Evolutionary conservation across 1,140 invertebrate genomes (phyloP).

Genomic region (Caerostris darwini): DNA sequence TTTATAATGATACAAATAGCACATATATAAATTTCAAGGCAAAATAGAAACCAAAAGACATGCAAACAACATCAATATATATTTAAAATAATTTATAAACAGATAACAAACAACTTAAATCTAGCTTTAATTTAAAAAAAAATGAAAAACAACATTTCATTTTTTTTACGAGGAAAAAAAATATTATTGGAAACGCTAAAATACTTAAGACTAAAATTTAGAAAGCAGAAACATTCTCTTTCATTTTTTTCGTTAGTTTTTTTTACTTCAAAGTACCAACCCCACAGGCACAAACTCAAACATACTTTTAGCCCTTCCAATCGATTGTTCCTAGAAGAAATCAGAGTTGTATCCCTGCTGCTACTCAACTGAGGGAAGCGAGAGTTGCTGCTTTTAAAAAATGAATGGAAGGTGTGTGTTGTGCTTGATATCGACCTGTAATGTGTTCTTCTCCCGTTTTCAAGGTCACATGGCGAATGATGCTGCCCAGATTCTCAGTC

Average conservation of each 20-base stretch:
- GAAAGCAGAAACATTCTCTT: neutral
- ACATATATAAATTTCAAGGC: too few relatives aligned
- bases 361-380: neutral
- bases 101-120: neutral
- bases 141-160: neutral
- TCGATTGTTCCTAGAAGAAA: neutral
- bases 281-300: neutral
- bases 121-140: neutral
- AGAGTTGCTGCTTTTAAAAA: constrained; percentile 10
- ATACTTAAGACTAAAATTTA: neutral
- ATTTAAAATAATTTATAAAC: too few relatives aligned
- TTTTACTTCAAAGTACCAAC: too few relatives aligned
- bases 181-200: neutral
- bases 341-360: neutral
- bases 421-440: constrained; percentile 27
- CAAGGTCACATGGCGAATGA: neutral
- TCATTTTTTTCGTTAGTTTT: too few relatives aligned
- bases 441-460: neutral
- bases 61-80: too few relatives aligned
- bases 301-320: neutral
- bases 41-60: too few relatives aligned
- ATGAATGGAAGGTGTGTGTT: constrained; percentile 37
- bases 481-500: neutral
- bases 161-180: neutral
- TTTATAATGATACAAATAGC: too few relatives aligned